Evolutionary conservation across 2,113 vertebrate genomes (phyloP).

Genomic region (Scolopax mira): DNA sequence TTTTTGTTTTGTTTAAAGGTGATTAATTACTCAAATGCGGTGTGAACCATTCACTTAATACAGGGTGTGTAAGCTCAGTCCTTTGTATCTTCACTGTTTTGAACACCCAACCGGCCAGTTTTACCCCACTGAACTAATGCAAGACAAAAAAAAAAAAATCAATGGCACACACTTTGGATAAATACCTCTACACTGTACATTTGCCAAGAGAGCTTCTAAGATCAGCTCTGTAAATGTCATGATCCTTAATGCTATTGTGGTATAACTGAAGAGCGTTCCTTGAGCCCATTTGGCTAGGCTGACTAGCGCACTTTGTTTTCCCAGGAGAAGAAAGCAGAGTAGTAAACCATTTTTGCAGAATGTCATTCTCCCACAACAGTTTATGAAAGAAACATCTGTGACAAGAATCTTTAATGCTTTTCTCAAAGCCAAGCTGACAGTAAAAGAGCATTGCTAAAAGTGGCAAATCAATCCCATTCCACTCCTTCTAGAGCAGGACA

Average conservation of each 20-base stretch:
- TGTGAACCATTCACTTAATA: conserved; percentile 63
- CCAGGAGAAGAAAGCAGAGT: conserved; percentile 80
- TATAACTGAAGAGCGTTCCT: conserved; percentile 76
- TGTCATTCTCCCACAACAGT: conserved; percentile 83
- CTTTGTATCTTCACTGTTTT: conserved; percentile 64
- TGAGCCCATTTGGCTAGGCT: conserved; percentile 78
- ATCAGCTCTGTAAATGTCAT: conserved; percentile 77
- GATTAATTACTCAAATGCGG: conserved; percentile 65
- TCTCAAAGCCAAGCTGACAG: conserved; percentile 79
- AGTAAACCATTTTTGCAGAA: conserved; percentile 83
- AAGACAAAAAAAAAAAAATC: conserved; percentile 57
- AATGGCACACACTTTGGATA: conserved; percentile 70
- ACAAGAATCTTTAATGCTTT: conserved; percentile 84
- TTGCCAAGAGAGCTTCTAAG: conserved; percentile 77
- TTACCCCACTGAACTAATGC: conserved; percentile 46
- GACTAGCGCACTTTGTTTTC: conserved; percentile 77
- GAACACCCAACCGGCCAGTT: conserved; percentile 47
- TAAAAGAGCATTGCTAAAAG: conserved; percentile 78
- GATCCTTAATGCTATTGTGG: conserved; percentile 78
- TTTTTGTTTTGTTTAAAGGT: conserved; percentile 34
- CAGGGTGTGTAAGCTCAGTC: conserved; percentile 40
- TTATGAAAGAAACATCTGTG: conserved; percentile 90
- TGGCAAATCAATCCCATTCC: conserved; percentile 78
- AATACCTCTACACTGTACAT: conserved; percentile 72
- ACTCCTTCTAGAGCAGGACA: conserved; percentile 75